These are phyloP conservation scores for Lepidocyrtinus sp. DNA, from an alignment of 2,888 invertebrate genomes.

Conservation along the genomic window DNA sequence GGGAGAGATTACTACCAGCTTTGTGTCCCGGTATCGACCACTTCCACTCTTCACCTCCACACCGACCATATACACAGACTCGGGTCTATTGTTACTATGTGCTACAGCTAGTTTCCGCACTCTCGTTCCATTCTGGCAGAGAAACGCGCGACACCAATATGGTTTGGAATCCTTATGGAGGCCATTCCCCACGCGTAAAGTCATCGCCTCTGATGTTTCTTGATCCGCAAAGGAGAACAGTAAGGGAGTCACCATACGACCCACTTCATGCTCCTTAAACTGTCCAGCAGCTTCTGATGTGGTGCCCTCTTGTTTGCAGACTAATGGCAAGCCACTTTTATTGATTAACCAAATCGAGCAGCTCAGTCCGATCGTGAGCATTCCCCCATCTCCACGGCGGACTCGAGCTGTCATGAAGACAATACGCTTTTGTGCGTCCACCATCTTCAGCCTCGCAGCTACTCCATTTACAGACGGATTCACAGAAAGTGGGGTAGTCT, in stretches of 20 bases:
- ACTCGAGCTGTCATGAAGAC: conserved; percentile 83
- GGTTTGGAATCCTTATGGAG: conserved; percentile 75
- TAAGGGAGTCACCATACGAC: conserved; percentile 88
- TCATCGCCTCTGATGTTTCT: conserved; percentile 83
- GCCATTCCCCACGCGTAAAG: conserved; percentile 80
- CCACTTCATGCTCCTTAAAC: conserved; percentile 90
- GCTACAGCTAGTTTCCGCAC: conserved; percentile 77
- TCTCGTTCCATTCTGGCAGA: conserved; percentile 84
- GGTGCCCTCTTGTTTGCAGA: conserved; percentile 92
- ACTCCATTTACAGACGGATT: conserved; percentile 74
- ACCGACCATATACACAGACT: conserved; percentile 87
- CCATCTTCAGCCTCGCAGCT: conserved; percentile 81
- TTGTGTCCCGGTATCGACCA: conserved; percentile 91
- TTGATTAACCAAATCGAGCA: conserved; percentile 95
- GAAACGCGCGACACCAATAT: conserved; percentile 91
- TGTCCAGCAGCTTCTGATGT: conserved; percentile 85
- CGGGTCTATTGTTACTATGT: conserved; percentile 74
- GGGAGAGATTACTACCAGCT: conserved; percentile 93
- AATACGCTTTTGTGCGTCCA: conserved; percentile 82
- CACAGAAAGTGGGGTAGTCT: conserved; percentile 78
- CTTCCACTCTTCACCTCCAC: conserved; percentile 90
- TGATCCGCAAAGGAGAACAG: conserved; percentile 94
- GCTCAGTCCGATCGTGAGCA: conserved; percentile 75
- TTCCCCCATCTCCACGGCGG: conserved; percentile 77
- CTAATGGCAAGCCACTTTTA: conserved; percentile 94